Evolutionary conservation across 2,113 vertebrate species (phyloP).

Genomic region (Conger conger): DNA sequence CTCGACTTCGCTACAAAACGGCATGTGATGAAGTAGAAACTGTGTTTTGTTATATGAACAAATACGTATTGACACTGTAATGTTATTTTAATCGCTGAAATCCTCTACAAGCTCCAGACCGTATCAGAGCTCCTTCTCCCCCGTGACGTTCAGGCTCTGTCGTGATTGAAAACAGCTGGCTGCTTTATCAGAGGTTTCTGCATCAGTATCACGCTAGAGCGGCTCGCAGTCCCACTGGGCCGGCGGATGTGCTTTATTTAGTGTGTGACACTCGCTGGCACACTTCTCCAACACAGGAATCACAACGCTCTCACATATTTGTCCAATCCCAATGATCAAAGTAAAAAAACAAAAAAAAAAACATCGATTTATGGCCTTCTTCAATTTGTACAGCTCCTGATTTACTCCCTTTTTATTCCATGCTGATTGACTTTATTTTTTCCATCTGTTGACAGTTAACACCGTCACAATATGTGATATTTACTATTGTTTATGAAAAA

Average conservation of each 20-base stretch:
- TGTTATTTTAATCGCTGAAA: neutral
- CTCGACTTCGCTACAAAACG: too few species aligned
- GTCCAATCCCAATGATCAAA: neutral
- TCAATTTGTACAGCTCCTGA: neutral
- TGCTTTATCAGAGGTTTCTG: neutral
- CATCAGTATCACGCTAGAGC: neutral
- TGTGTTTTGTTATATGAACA: too few species aligned
- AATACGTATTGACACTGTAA: too few species aligned
- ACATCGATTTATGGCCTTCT: neutral
- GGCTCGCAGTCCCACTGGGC: neutral
- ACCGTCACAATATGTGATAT: neutral
- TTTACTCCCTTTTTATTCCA: neutral
- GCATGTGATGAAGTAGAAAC: too few species aligned
- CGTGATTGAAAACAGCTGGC: slow-evolving; percentile 12
- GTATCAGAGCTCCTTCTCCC: neutral
- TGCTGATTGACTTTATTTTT: neutral
- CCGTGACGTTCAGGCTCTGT: neutral
- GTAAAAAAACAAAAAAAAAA: neutral
- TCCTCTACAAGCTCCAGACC: neutral
- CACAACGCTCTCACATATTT: neutral
- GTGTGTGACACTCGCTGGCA: neutral
- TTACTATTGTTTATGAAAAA: slow-evolving; percentile 8
- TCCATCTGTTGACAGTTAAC: neutral
- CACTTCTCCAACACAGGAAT: neutral
- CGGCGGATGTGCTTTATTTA: neutral